Conservation (phyloP, 2,797 vertebrate genomes). For the Glyptemys insculpta region DNA sequence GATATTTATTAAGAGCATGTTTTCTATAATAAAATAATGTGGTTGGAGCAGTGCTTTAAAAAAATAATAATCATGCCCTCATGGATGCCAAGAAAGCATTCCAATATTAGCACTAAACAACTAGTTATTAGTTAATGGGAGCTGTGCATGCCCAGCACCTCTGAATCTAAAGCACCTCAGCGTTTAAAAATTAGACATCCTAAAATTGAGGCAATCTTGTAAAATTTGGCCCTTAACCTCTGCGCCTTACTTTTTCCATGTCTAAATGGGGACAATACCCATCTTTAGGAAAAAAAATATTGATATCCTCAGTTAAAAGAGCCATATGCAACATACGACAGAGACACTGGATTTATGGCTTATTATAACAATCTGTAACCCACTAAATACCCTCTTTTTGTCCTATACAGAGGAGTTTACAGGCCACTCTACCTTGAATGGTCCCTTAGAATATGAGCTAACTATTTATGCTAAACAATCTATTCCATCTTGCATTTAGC, state of each 20-base stretch:
- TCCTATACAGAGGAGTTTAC: not conserved
- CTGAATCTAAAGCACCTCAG: not conserved
- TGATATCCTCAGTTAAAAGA: not conserved
- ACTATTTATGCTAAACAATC: too few species aligned
- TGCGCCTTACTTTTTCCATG: not conserved
- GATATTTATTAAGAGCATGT: not conserved
- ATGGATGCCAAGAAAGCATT: not conserved
- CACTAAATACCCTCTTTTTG: too few species aligned
- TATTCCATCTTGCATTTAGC: too few species aligned
- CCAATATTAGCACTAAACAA: not conserved
- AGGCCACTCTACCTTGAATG: too few species aligned
- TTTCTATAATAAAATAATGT: not conserved
- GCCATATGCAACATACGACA: too few species aligned
- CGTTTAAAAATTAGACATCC: not conserved
- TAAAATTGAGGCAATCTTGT: not conserved
- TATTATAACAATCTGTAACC: too few species aligned
- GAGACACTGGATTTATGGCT: too few species aligned
- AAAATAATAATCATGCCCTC: not conserved
- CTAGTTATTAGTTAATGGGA: not conserved
- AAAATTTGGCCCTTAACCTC: not conserved
- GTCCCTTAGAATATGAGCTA: too few species aligned
- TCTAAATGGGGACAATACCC: not conserved
- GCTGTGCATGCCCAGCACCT: not conserved
- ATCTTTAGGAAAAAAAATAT: not conserved
- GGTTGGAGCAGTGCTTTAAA: not conserved